phyloP scores from a whole-genome alignment of 2,113 vertebrate genomes.

The Odocoileus hemionus region DNA sequence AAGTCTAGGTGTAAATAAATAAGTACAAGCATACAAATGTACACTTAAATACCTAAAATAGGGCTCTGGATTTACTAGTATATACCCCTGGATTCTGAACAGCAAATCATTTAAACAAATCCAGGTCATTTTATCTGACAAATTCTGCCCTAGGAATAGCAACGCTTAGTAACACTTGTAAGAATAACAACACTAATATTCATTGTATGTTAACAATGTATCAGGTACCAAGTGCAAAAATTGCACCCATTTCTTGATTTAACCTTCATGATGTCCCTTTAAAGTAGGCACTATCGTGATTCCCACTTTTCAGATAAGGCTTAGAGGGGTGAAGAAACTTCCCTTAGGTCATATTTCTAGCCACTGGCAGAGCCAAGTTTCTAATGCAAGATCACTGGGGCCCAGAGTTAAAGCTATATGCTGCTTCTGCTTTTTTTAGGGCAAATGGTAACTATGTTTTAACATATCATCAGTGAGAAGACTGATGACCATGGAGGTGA shows the following conservation, averaged over 20 bases:
- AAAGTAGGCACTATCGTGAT: background rate
- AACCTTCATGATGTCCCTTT: background rate
- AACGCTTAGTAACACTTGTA: background rate
- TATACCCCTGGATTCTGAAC: background rate
- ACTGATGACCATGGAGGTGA: background rate
- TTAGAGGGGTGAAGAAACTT: background rate
- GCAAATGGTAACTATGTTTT: background rate
- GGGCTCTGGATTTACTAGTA: conserved; percentile 29
- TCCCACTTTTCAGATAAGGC: background rate
- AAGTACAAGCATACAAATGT: background rate
- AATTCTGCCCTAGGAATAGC: background rate
- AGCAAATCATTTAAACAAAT: background rate
- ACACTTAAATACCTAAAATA: background rate
- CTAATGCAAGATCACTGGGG: background rate
- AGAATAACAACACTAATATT: background rate
- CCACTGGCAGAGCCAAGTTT: background rate
- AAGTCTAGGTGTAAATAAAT: conserved; percentile 31
- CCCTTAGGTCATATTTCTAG: background rate
- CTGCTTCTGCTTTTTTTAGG: background rate
- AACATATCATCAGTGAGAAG: background rate
- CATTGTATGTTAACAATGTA: background rate
- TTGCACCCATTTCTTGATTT: background rate
- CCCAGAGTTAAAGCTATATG: background rate
- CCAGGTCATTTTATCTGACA: conserved; percentile 14
- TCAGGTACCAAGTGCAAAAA: background rate